Percentiles rank a stretch among this genome's conserved stretches.
These are phyloP conservation scores for Gavia stellata DNA, from an alignment of 2,113 vertebrate genomes.

Conservation along the genomic window DNA sequence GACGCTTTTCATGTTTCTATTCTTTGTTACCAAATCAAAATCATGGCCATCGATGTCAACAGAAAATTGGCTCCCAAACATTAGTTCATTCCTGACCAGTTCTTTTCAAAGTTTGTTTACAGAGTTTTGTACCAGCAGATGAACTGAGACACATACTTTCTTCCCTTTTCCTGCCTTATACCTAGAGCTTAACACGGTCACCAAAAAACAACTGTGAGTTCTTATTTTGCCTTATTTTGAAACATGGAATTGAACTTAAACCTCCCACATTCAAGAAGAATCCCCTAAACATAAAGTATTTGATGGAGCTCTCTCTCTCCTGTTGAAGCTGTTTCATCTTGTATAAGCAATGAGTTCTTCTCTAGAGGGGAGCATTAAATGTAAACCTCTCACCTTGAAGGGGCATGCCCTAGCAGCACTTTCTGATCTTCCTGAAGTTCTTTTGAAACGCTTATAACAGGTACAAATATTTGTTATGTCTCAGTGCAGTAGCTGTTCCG, in stretches of 20 bases:
- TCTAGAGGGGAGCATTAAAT: background rate
- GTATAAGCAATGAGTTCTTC: background rate
- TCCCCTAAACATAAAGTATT: background rate
- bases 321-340: background rate
- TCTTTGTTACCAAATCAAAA: constrained; percentile 13
- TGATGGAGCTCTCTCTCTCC: background rate
- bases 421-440: background rate
- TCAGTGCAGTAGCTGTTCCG: background rate
- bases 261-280: background rate
- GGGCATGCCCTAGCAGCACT: background rate
- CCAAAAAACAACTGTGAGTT: background rate
- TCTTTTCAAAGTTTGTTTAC: background rate
- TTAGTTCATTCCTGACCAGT: background rate
- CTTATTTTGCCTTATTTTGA: background rate
- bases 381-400: background rate
- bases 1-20: background rate
- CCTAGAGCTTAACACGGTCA: background rate
- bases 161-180: background rate
- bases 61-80: background rate
- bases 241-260: background rate
- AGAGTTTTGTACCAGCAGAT: background rate
- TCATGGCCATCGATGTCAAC: background rate
- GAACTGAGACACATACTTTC: background rate
- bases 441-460: background rate
- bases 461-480: background rate